These are phyloP conservation scores for Yponomeuta plumbellus DNA, from an alignment of 2,888 invertebrate species.

Conservation along the genomic window DNA sequence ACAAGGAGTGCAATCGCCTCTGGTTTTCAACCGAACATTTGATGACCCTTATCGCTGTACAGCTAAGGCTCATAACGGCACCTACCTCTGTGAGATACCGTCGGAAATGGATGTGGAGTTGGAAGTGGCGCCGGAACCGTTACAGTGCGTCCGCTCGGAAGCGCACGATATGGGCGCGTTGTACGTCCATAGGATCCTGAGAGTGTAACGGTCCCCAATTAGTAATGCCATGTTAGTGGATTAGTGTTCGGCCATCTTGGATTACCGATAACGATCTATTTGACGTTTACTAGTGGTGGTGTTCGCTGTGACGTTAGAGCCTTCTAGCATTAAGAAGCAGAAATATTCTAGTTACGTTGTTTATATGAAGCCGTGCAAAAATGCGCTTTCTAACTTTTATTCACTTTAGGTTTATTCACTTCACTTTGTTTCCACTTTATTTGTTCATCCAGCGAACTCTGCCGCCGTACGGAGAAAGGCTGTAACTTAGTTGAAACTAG, in stretches of 20 bases:
- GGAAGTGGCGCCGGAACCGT: slow-evolving; percentile 77
- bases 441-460: too few species aligned
- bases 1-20: too few species aligned
- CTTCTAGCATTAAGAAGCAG: too few species aligned
- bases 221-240: not conserved
- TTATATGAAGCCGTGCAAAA: too few species aligned
- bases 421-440: too few species aligned
- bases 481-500: too few species aligned
- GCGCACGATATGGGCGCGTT: slow-evolving; percentile 87
- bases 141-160: slow-evolving; percentile 76
- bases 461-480: too few species aligned
- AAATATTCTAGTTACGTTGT: too few species aligned
- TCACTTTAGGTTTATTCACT: too few species aligned
- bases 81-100: slow-evolving; percentile 67
- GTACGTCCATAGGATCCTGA: slow-evolving; percentile 93
- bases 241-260: not conserved
- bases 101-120: slow-evolving; percentile 76
- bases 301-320: too few species aligned
- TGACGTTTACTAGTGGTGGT: too few species aligned
- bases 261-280: not conserved
- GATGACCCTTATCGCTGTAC: not conserved
- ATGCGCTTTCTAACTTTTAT: too few species aligned
- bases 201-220: slow-evolving; percentile 14
- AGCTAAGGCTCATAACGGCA: not conserved
- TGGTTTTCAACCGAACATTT: not conserved